These are phyloP conservation scores for Numenius arquata DNA, from an alignment of 2,113 vertebrate species.

Conservation along the genomic window DNA sequence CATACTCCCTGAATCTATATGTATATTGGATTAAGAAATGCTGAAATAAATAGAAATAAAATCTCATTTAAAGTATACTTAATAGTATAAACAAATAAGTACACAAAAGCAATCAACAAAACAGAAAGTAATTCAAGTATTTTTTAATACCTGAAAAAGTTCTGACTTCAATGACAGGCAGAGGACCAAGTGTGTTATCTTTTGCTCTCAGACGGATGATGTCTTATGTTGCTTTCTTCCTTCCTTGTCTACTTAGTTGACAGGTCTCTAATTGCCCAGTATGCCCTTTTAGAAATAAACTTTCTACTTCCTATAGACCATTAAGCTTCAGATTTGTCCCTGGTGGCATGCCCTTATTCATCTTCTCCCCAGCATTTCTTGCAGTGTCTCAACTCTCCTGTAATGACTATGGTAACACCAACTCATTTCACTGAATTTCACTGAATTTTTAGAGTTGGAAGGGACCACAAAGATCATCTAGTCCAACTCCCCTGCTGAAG, in stretches of 20 bases:
- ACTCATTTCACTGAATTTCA: too few species aligned
- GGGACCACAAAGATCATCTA: too few species aligned
- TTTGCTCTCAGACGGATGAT: background rate
- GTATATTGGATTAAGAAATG: background rate
- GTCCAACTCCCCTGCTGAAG: too few species aligned
- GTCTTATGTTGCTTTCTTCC: background rate
- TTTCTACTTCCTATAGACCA: background rate
- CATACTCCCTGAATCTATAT: background rate
- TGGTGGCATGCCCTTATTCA: background rate
- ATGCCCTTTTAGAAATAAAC: background rate
- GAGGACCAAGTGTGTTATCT: background rate
- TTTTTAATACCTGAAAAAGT: background rate
- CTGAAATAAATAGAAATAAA: background rate
- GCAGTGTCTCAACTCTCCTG: background rate
- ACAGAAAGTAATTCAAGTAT: background rate
- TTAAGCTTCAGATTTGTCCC: conserved; percentile 39
- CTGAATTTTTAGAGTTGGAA: too few species aligned
- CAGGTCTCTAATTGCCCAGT: background rate
- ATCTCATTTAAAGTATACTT: background rate
- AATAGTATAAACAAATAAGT: background rate
- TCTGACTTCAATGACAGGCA: background rate
- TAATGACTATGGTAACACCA: conserved; percentile 9
- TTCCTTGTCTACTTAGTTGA: background rate
- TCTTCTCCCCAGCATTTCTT: background rate
- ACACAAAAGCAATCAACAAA: background rate